Conservation (phyloP, 1,140 invertebrate genomes). For the Magallana gigas region DNA sequence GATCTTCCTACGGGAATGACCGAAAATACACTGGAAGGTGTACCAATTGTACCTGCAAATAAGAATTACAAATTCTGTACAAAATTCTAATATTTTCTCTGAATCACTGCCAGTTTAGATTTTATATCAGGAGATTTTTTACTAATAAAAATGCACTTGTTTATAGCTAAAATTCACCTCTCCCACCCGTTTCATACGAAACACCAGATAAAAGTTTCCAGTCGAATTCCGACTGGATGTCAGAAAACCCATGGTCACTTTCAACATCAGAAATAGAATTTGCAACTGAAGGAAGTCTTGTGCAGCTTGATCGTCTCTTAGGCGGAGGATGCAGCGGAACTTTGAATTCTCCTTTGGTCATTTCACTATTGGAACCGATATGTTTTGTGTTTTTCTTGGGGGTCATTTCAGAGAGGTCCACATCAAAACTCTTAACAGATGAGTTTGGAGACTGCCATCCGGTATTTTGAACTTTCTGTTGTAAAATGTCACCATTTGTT, state of each 20-base stretch:
- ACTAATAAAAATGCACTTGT: no score
- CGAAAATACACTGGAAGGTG: neutral
- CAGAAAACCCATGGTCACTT: constrained; percentile 18
- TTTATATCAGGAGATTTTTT: no score
- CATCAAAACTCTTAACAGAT: constrained; percentile 12
- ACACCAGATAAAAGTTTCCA: constrained; percentile 27
- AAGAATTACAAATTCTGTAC: no score
- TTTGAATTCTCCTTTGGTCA: neutral
- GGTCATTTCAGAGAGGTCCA: neutral
- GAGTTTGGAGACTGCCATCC: neutral
- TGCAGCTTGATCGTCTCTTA: neutral
- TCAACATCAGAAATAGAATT: neutral
- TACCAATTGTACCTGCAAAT: no score
- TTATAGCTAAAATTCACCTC: no score
- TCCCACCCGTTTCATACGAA: neutral
- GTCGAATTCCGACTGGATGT: constrained; percentile 41
- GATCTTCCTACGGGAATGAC: constrained; percentile 2
- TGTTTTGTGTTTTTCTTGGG: neutral
- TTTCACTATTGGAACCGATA: neutral
- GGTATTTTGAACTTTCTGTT: neutral
- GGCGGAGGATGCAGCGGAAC: neutral
- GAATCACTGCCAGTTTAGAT: no score
- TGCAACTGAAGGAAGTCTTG: neutral
- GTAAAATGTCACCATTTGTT: neutral
- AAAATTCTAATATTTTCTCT: no score